Evolutionary conservation across 2,113 vertebrate genomes (phyloP).

Genomic region (Eublepharis macularius): DNA sequence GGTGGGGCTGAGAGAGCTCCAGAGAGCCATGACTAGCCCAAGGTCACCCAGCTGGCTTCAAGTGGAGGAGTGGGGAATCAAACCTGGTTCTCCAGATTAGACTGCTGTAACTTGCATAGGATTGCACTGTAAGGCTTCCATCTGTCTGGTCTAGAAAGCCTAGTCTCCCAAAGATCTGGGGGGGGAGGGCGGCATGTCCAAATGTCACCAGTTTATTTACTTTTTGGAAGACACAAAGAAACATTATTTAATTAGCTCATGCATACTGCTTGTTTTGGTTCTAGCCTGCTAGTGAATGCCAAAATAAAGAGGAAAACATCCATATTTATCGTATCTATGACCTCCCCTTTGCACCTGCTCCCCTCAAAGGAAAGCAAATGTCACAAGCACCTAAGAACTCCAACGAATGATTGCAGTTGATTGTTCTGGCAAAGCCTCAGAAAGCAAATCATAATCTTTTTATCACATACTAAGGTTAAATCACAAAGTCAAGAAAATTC

Average conservation of each 20-base stretch:
- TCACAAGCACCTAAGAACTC: background rate
- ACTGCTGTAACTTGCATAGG: too few species aligned
- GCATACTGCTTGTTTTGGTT: background rate
- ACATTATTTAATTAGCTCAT: background rate
- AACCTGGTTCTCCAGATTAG: too few species aligned
- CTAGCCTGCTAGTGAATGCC: background rate
- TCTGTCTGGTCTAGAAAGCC: too few species aligned
- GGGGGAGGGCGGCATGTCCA: too few species aligned
- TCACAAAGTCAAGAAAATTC: background rate
- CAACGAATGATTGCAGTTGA: background rate
- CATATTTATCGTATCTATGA: background rate
- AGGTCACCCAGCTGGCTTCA: too few species aligned
- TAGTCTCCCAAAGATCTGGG: background rate
- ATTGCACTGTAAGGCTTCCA: too few species aligned
- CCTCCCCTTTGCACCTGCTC: background rate
- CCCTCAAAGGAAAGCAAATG: background rate
- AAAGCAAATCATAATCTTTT: background rate
- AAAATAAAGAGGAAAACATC: background rate
- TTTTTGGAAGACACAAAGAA: background rate
- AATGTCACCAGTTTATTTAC: background rate
- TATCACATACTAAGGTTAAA: background rate
- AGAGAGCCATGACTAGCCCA: too few species aligned
- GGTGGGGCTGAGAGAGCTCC: too few species aligned
- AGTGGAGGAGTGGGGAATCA: too few species aligned
- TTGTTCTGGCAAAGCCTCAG: background rate